Evolutionary conservation across 2,797 vertebrate species (phyloP), one percentile per base, ranked within the genome.

Genomic region (Sebastes ruberrimus): DNA sequence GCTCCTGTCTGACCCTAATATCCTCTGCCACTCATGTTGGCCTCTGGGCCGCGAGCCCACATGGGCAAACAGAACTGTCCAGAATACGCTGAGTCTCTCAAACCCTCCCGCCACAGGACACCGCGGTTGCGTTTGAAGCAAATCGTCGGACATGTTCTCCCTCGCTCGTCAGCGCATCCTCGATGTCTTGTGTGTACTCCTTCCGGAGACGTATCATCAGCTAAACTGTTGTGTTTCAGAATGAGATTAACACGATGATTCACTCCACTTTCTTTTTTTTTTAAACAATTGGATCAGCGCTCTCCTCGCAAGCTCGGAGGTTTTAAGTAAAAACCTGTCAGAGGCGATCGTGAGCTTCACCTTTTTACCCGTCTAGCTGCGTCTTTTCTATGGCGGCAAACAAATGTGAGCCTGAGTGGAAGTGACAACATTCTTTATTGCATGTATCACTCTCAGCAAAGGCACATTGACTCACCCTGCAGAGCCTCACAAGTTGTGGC

Each of bases 71-170:
- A 71, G 23, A 87, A 85, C 85, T 65, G 82, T 83, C 86, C 86
- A 89, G 74, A 92, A 93, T 91, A 86, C 57, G 84, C 90, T 89
- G 91, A 91, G 87, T 91, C 89, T 81, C 78, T 86, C 87, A 69
- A 77, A 76, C 85, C 85, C 77, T 78, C 57, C 88, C 91, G 92
- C 89, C 94, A 96, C 72, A 87, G 95, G 86, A 97, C 96, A 32
- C 95, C 92, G 92, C 88, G 83, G 94, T 92, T 95, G 76, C 81
- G 18, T 86, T 82, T 74, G 74, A 78, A 86, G 76, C 86, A 88
- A 86, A 87, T 78, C 73, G 72, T 87, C 73, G 30, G 74, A 88
- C 74, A 80, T 71, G 77, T 71, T 75, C 62, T 3, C 52, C 46
- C 46, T 82, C 23, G 32, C 74, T 79, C 65, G 63, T 83, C 78